Evolutionary conservation across 2,113 vertebrate species (phyloP).

Genomic region (Anthoscopus minutus): DNA sequence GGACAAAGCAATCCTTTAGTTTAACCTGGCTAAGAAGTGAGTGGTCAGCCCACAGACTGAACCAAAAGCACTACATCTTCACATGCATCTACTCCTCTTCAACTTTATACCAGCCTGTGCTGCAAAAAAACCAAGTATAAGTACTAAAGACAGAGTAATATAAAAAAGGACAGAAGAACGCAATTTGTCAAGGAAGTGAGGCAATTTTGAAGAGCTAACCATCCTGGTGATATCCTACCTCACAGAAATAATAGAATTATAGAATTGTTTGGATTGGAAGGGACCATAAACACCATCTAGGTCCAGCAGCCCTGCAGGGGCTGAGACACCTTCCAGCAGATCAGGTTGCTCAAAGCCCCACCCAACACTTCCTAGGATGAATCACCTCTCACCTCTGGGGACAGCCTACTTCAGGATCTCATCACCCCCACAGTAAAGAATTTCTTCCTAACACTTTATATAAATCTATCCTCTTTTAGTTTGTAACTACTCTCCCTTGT

Average conservation of each 20-base stretch:
- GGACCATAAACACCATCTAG: neutral
- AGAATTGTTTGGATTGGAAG: neutral
- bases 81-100: fast-evolving
- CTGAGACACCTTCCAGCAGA: neutral
- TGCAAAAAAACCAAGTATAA: neutral
- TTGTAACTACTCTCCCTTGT: neutral
- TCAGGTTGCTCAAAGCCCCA: neutral
- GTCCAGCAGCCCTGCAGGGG: neutral
- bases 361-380: neutral
- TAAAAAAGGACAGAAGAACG: neutral
- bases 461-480: neutral
- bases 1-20: neutral
- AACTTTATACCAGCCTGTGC: neutral
- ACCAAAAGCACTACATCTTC: neutral
- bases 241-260: neutral
- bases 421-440: neutral
- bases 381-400: neutral
- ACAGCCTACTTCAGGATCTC: neutral
- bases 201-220: neutral
- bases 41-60: neutral
- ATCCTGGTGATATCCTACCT: neutral
- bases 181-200: neutral
- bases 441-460: neutral
- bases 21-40: neutral
- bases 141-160: neutral